A percentile compares a stretch with the other conserved stretches of the same genome.
Conservation (phyloP, 2,113 vertebrate genomes). For the Crotalus tigris region DNA sequence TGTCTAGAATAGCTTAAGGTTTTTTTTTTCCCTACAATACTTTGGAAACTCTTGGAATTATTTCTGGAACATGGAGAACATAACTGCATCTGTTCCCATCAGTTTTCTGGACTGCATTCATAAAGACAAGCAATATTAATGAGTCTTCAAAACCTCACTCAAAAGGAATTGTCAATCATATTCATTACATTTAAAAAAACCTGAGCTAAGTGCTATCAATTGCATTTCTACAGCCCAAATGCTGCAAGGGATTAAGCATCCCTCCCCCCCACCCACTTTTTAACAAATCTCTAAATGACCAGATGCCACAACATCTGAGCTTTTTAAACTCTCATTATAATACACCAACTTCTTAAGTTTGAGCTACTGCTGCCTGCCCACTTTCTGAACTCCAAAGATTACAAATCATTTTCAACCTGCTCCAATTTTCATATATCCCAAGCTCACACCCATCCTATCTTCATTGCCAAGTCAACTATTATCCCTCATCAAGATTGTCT, state of each 20-base stretch:
- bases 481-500: neutral
- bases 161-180: neutral
- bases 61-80: neutral
- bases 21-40: no score
- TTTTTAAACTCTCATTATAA: neutral
- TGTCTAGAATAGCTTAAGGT: neutral
- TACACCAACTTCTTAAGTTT: neutral
- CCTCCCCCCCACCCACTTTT: neutral
- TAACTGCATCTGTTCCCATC: no score
- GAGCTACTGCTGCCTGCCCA: neutral
- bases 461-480: neutral
- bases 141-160: neutral
- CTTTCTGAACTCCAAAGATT: neutral
- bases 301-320: neutral
- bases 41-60: neutral
- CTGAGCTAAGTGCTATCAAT: no score
- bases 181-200: neutral
- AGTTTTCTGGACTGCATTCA: neutral
- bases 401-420: neutral
- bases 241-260: neutral
- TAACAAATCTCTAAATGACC: neutral
- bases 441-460: neutral
- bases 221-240: neutral
- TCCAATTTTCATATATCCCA: neutral
- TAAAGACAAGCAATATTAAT: neutral